Percentiles rank a stretch among this genome's conserved stretches.
phyloP scores from a whole-genome alignment of 2,113 vertebrate genomes.

The Boleophthalmus pectinirostris region DNA sequence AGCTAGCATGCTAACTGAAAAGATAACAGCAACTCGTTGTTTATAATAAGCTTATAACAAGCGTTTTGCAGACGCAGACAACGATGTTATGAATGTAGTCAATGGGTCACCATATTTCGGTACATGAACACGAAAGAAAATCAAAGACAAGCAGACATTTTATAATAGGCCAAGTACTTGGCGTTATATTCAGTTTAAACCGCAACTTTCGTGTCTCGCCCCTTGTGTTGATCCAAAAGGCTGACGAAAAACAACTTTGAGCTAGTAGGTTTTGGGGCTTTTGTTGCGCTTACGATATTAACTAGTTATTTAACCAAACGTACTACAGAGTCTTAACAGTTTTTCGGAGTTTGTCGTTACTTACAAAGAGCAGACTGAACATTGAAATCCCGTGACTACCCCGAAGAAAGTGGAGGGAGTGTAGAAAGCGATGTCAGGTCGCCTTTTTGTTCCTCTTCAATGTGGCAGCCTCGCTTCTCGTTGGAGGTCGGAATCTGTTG shows the following conservation, averaged over 20 bases:
- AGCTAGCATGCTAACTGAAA: slow-evolving; percentile 45
- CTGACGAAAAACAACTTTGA: slow-evolving; percentile 32
- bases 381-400: slow-evolving; percentile 84
- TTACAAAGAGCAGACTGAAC: slow-evolving; percentile 81
- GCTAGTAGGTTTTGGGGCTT: background rate
- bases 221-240: background rate
- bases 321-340: background rate
- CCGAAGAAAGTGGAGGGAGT: slow-evolving; percentile 79
- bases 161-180: background rate
- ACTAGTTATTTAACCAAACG: background rate
- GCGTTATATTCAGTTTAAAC: slow-evolving; percentile 4
- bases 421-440: slow-evolving; percentile 64
- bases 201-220: background rate
- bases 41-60: slow-evolving; percentile 12
- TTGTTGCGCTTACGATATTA: background rate
- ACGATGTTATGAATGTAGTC: background rate
- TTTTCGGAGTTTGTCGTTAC: slow-evolving; percentile 38
- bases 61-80: background rate
- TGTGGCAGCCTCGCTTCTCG: slow-evolving; percentile 66
- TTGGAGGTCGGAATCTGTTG: slow-evolving; percentile 54
- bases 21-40: slow-evolving; percentile 35
- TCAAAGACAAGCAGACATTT: background rate
- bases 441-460: slow-evolving; percentile 77
- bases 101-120: rapidly evolving
- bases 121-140: background rate